Evolutionary conservation across 2,888 invertebrate species (phyloP).

Genomic region (Bruchidius siliquastri): DNA sequence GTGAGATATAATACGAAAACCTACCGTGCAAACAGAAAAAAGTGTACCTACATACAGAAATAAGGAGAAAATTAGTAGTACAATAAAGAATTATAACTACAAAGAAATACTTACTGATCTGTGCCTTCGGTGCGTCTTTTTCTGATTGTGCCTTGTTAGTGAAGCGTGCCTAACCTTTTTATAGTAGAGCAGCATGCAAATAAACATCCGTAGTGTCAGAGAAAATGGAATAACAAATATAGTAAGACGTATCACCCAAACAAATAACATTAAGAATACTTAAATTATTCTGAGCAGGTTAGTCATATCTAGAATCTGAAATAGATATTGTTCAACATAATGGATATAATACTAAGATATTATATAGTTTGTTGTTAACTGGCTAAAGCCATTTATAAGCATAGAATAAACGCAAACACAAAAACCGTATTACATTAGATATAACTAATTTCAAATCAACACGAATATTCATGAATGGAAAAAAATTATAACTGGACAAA

Average conservation of each 20-base stretch:
- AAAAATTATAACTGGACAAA: too few species aligned
- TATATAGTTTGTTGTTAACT: too few species aligned
- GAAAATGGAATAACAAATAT: background rate
- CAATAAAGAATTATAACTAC: background rate
- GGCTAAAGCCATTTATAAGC: too few species aligned
- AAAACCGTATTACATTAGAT: too few species aligned
- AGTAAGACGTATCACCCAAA: background rate
- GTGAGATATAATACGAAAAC: background rate
- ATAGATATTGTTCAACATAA: too few species aligned
- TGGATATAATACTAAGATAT: too few species aligned
- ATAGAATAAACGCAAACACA: too few species aligned
- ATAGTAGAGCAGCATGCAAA: slow-evolving; percentile 19
- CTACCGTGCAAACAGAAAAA: slow-evolving; percentile 2
- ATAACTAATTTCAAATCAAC: too few species aligned
- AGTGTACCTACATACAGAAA: background rate
- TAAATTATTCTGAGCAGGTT: too few species aligned
- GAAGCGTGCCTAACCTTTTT: slow-evolving; percentile 67
- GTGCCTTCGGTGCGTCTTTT: slow-evolving; percentile 65
- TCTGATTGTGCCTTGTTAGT: slow-evolving; percentile 60
- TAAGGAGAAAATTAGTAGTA: background rate
- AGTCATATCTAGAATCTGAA: too few species aligned
- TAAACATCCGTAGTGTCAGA: slow-evolving; percentile 6
- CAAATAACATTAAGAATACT: too few species aligned
- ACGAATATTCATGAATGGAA: too few species aligned
- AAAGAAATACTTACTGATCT: slow-evolving; percentile 57